phyloP scores from a whole-genome alignment of 2,797 vertebrate genomes.

The Ciconia nigra region DNA sequence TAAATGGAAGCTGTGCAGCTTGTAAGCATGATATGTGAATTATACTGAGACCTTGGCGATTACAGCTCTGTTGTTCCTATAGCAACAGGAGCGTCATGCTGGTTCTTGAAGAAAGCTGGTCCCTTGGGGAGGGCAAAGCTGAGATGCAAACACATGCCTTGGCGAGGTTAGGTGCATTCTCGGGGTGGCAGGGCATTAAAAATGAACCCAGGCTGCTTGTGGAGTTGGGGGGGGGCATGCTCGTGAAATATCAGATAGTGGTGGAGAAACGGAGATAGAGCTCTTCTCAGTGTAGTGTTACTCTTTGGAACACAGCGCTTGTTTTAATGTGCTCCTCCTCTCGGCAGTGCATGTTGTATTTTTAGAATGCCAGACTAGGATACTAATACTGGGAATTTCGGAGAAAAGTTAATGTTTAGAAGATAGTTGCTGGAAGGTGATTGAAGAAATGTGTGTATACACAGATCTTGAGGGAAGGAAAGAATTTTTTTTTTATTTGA shows the following conservation, averaged over 20 bases:
- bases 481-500: background rate
- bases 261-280: background rate
- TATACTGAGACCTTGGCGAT: conserved; percentile 37
- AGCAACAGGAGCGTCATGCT: conserved; percentile 55
- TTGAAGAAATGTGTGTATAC: background rate
- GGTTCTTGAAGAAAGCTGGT: conserved; percentile 35
- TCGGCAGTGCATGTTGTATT: background rate
- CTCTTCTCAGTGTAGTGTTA: background rate
- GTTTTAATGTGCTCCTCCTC: background rate
- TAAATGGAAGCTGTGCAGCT: background rate
- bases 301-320: background rate
- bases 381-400: background rate
- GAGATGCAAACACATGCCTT: background rate
- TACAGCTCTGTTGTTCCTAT: conserved; percentile 64
- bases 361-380: background rate
- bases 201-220: background rate
- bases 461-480: background rate
- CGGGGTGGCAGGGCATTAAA: background rate
- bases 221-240: background rate
- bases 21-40: background rate
- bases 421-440: background rate
- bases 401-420: background rate
- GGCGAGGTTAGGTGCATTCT: background rate
- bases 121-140: conserved; percentile 14
- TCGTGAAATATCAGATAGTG: fast-evolving